Conservation (phyloP, 2,113 vertebrate species). For the Sphyrna mokarran region DNA sequence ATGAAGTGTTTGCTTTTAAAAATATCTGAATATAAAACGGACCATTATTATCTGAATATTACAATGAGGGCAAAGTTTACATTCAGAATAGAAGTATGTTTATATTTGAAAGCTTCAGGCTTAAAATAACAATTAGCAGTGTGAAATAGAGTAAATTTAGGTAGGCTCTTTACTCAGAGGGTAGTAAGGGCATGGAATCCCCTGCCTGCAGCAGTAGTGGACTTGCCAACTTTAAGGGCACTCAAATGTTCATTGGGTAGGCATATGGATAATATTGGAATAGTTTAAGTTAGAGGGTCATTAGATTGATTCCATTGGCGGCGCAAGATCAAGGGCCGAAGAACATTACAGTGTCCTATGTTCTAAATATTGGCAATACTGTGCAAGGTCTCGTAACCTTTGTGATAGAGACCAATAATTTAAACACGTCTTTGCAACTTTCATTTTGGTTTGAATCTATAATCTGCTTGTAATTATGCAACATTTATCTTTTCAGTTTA, state of each 20-base stretch:
- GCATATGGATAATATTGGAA: no score
- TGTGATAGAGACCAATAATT: not conserved
- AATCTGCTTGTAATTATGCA: not conserved
- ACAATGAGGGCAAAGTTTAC: not conserved
- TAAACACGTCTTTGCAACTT: not conserved
- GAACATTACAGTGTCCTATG: no score
- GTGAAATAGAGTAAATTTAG: not conserved
- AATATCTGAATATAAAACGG: not conserved
- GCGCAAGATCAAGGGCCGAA: no score
- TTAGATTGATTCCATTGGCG: no score
- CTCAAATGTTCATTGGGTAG: no score
- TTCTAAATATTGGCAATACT: not conserved
- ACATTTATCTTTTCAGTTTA: not conserved
- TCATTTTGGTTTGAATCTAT: not conserved
- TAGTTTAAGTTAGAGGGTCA: no score
- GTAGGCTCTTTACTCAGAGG: no score
- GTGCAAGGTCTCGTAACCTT: not conserved
- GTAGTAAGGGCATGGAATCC: no score
- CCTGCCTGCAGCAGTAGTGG: no score
- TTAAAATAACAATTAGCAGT: not conserved
- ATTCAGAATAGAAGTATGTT: not conserved
- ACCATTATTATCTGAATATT: not conserved
- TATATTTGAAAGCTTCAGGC: not conserved
- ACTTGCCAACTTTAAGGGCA: no score
- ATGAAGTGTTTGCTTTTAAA: not conserved